Percentiles rank a stretch among this genome's conserved stretches.
Conservation (phyloP, 1,140 invertebrate species). For the Himalopsyche phryganea region DNA sequence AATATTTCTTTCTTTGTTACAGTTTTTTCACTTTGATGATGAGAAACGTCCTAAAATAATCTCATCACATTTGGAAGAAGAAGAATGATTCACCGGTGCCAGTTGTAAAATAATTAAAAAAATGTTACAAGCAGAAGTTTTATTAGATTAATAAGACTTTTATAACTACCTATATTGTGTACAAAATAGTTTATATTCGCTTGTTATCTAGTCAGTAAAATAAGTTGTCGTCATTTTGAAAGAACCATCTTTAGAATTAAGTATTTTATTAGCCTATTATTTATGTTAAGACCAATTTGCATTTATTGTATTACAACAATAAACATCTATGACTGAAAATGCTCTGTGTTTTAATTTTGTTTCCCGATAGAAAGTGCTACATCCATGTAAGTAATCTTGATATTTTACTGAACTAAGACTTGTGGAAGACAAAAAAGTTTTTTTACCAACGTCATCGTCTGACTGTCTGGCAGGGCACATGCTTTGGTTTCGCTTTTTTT, state of each 20-base stretch:
- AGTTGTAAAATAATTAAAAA: slow-evolving; percentile 4
- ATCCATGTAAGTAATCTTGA: no score
- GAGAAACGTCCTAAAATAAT: background rate
- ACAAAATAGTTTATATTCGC: slow-evolving; percentile 34
- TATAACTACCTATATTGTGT: slow-evolving; percentile 29
- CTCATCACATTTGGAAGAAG: background rate
- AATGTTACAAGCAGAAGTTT: slow-evolving; percentile 7
- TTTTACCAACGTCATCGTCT: no score
- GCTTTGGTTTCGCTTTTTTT: no score
- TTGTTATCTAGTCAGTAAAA: slow-evolving; percentile 35
- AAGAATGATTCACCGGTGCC: slow-evolving; percentile 12
- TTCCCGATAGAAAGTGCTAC: no score
- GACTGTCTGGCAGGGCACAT: no score
- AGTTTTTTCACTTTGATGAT: slow-evolving; percentile 6
- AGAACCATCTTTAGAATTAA: slow-evolving; percentile 24
- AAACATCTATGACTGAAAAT: slow-evolving; percentile 17
- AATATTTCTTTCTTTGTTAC: slow-evolving; percentile 21
- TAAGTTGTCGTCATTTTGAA: slow-evolving; percentile 28
- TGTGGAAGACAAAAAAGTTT: no score
- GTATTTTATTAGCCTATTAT: slow-evolving; percentile 11
- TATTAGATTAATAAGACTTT: slow-evolving; percentile 3
- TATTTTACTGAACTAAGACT: no score
- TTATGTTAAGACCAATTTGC: slow-evolving; percentile 15
- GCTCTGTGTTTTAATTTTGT: no score
- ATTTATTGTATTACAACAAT: background rate